A percentile compares a stretch with the other conserved stretches of the same genome.
These are phyloP conservation scores for Cabera pusaria DNA, from an alignment of 2,888 invertebrate species.

Conservation along the genomic window DNA sequence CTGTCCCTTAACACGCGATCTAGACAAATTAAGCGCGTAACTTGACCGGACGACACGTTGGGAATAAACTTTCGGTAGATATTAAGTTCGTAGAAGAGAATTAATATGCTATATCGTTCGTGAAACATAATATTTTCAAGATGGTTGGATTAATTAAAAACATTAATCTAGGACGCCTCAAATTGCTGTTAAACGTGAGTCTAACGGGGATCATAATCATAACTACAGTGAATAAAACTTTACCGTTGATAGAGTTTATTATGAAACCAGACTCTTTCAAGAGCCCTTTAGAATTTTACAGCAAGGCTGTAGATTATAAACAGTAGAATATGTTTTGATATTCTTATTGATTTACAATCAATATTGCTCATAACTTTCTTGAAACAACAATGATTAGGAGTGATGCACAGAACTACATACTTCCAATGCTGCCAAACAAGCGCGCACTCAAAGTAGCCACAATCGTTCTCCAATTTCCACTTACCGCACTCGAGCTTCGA, in stretches of 20 bases:
- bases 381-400: conserved; percentile 19
- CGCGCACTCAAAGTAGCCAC: conserved; percentile 40
- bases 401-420: conserved; percentile 24
- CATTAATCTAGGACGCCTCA: conserved; percentile 28
- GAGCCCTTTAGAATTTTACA: background rate
- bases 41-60: conserved; percentile 62
- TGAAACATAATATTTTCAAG: conserved; percentile 40
- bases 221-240: background rate
- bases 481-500: conserved; percentile 53
- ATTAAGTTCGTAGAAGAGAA: conserved; percentile 52
- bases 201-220: conserved; percentile 2
- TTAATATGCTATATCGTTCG: conserved; percentile 39
- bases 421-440: conserved; percentile 28
- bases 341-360: conserved; percentile 1
- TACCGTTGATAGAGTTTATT: conserved; percentile 2
- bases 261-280: background rate
- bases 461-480: conserved; percentile 55
- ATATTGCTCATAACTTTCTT: conserved; percentile 1
- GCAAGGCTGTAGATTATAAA: background rate
- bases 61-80: conserved; percentile 53
- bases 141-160: conserved; percentile 39
- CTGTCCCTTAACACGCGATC: conserved; percentile 71
- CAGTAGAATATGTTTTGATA: background rate
- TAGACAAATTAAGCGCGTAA: conserved; percentile 79
- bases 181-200: conserved; percentile 16